Conservation (phyloP, 2,888 invertebrate genomes). For the Folsomia manolachei region DNA sequence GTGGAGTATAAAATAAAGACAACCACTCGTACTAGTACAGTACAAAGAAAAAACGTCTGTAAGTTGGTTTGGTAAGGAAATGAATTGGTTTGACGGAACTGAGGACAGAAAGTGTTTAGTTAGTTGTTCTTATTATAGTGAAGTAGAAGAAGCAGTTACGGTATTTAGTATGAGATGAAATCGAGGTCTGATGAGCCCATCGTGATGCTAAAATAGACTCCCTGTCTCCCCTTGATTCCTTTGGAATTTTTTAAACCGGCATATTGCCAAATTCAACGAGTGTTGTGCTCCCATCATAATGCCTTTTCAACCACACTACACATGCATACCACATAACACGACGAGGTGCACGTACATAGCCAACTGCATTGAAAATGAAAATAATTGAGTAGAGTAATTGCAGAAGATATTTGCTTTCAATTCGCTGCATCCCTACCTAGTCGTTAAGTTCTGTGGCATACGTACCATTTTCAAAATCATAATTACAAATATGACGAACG, state of each 20-base stretch:
- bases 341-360: too few relatives aligned
- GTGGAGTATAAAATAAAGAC: too few relatives aligned
- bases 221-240: conserved; percentile 40
- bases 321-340: not conserved
- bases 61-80: too few relatives aligned
- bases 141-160: not conserved
- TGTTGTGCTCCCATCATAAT: not conserved
- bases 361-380: too few relatives aligned
- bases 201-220: conserved; percentile 51
- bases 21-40: too few relatives aligned
- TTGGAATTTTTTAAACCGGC: conserved; percentile 47
- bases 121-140: not conserved
- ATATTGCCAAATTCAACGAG: conserved; percentile 43
- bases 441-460: too few relatives aligned
- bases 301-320: not conserved
- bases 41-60: too few relatives aligned
- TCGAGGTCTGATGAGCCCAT: conserved; percentile 46
- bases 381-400: not conserved
- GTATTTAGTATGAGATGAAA: conserved; percentile 24
- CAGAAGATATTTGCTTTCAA: too few relatives aligned
- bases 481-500: too few relatives aligned
- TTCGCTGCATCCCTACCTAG: too few relatives aligned
- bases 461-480: too few relatives aligned
- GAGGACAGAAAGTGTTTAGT: conserved; percentile 13
- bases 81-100: not conserved